Percentiles rank a stretch among this genome's conserved stretches.
These are phyloP conservation scores for Drosophila nebulosa DNA, from an alignment of 1,140 invertebrate genomes.

Conservation along the genomic window DNA sequence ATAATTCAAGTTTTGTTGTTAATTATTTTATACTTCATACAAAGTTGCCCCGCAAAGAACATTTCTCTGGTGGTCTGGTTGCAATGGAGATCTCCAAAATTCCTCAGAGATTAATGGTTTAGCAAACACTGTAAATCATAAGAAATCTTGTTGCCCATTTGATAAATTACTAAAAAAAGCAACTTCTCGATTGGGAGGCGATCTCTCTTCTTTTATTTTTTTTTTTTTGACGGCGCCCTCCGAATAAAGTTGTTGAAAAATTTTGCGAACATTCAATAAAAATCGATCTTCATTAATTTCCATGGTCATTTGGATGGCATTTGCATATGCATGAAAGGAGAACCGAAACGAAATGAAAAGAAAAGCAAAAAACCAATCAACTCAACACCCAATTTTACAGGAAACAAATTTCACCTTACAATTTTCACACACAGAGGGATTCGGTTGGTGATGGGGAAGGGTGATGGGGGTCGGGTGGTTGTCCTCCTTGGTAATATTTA, in stretches of 20 bases:
- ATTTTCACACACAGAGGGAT: constrained; percentile 3
- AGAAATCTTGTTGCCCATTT: not conserved
- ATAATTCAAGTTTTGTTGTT: not conserved
- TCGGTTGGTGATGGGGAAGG: too few species aligned
- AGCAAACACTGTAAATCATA: constrained; percentile 66
- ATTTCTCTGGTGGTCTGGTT: not conserved
- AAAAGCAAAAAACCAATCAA: constrained; percentile 54
- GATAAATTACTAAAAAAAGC: constrained; percentile 37
- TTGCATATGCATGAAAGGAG: constrained; percentile 45
- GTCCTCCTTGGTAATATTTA: constrained; percentile 40
- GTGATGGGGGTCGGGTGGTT: not conserved
- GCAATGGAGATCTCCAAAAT: too few species aligned
- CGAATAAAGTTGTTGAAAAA: constrained; percentile 70
- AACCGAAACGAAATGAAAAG: too few species aligned
- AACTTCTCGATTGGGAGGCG: constrained; percentile 1
- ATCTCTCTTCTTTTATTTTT: not conserved
- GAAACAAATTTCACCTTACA: constrained; percentile 54
- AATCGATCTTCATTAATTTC: constrained; percentile 73
- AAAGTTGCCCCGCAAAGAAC: not conserved
- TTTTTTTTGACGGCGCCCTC: not conserved
- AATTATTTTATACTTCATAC: not conserved
- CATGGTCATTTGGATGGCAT: constrained; percentile 36
- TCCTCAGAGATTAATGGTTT: constrained; percentile 29
- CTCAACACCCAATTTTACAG: constrained; percentile 68
- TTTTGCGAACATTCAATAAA: constrained; percentile 46